A percentile compares a stretch with the other conserved stretches of the same genome.
These are phyloP conservation scores for Myotis brandtii DNA, from an alignment of 2,113 vertebrate species.

Conservation along the genomic window DNA sequence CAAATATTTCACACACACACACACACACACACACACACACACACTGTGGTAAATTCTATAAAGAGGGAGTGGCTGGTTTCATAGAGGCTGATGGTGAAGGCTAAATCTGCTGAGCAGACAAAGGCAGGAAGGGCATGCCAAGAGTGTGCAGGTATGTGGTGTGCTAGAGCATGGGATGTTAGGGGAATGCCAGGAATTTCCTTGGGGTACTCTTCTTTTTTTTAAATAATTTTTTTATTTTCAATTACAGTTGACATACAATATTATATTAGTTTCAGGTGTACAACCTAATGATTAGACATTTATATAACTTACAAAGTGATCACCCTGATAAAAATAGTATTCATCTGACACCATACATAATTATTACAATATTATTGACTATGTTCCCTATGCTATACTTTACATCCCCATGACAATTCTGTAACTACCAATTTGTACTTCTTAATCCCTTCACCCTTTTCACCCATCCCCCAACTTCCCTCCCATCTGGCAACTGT, in stretches of 20 bases:
- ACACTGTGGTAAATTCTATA: not conserved
- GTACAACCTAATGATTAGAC: not conserved
- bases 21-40: not conserved
- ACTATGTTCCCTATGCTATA: not conserved
- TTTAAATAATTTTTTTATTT: not conserved
- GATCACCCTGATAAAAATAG: not conserved
- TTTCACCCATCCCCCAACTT: not conserved
- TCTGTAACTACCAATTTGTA: not conserved
- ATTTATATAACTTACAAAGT: not conserved
- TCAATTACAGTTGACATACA: not conserved
- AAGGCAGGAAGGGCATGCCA: not conserved
- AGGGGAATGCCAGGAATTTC: not conserved
- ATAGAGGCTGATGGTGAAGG: not conserved
- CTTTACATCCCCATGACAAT: not conserved
- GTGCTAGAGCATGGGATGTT: not conserved
- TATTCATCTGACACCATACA: not conserved
- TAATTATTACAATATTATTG: not conserved
- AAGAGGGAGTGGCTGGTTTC: not conserved
- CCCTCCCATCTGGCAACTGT: not conserved
- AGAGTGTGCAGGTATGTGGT: not conserved
- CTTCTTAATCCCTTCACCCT: not conserved
- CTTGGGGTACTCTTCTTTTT: not conserved
- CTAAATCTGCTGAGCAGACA: not conserved
- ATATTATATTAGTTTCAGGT: not conserved
- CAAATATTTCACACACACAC: not conserved